A percentile compares a stretch with the other conserved stretches of the same genome.
Evolutionary conservation across 2,888 invertebrate genomes (phyloP).

Genomic region (Acrobasis consociella): DNA sequence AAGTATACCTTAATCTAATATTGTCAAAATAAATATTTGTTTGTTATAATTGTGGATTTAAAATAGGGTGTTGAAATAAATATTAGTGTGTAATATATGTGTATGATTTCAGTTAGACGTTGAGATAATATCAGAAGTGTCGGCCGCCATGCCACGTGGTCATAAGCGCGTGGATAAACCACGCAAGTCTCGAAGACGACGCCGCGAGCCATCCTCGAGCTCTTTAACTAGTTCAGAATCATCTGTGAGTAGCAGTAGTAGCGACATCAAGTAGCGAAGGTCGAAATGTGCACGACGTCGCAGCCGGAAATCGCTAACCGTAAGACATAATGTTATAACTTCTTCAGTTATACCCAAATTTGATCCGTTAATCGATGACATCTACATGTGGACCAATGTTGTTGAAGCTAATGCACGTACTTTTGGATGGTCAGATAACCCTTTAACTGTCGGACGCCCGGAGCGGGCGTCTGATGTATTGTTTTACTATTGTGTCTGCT

Average conservation of each 20-base stretch:
- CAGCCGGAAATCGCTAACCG: constrained; percentile 24
- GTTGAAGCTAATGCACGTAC: constrained; percentile 31
- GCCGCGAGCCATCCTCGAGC: constrained; percentile 2
- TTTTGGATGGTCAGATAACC: constrained; percentile 31
- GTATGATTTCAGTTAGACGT: too few relatives aligned
- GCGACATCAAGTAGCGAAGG: not conserved
- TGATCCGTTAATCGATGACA: constrained; percentile 33
- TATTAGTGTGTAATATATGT: too few relatives aligned
- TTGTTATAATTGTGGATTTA: too few relatives aligned
- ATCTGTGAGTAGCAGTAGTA: constrained; percentile 16
- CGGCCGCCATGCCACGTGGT: constrained; percentile 5
- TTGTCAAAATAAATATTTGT: too few relatives aligned
- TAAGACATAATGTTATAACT: constrained; percentile 32
- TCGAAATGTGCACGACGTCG: constrained; percentile 11
- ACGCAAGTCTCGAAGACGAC: not conserved
- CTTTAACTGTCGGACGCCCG: too few relatives aligned
- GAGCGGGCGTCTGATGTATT: too few relatives aligned
- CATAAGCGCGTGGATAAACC: not conserved
- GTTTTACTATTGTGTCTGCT: too few relatives aligned
- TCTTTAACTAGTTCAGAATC: not conserved
- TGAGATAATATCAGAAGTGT: constrained; percentile 8
- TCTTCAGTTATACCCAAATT: constrained; percentile 37
- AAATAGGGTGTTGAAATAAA: too few relatives aligned
- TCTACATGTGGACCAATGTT: constrained; percentile 32
- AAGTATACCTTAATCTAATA: too few relatives aligned